phyloP scores from a whole-genome alignment of 2,797 vertebrate genomes.

The Fundulus diaphanus region DNA sequence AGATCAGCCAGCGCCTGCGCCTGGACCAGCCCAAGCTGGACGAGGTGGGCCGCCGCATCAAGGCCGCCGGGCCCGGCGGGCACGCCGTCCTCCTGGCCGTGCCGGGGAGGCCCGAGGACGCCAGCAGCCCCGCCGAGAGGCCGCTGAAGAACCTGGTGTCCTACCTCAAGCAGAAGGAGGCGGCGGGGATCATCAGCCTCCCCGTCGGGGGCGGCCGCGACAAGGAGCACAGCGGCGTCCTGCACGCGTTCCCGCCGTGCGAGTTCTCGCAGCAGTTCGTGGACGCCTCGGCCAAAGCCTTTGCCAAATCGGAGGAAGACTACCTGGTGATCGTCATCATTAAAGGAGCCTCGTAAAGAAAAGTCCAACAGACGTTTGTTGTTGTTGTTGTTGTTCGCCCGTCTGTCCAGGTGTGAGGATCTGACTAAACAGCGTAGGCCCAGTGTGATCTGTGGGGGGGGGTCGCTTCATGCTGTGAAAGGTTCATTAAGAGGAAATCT shows the following conservation, averaged over 20 bases:
- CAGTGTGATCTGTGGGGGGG: slow-evolving; percentile 23
- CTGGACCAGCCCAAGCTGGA: slow-evolving; percentile 97
- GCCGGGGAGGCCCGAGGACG: slow-evolving; percentile 86
- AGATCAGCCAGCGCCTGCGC: slow-evolving; percentile 97
- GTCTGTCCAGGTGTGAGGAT: slow-evolving; percentile 47
- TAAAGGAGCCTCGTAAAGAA: slow-evolving; percentile 90
- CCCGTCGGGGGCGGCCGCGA: slow-evolving; percentile 93
- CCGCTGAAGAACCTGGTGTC: slow-evolving; percentile 98
- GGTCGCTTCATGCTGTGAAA: slow-evolving; percentile 4
- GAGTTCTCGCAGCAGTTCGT: slow-evolving; percentile 98
- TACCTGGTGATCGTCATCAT: slow-evolving; percentile 99
- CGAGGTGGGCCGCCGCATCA: slow-evolving; percentile 96
- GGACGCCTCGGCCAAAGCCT: slow-evolving; percentile 95
- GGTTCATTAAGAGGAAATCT: slow-evolving; percentile 26
- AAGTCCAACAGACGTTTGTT: slow-evolving; percentile 19
- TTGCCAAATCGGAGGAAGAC: slow-evolving; percentile 98
- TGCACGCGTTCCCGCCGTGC: slow-evolving; percentile 97
- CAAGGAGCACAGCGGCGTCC: slow-evolving; percentile 96
- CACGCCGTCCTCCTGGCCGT: slow-evolving; percentile 92
- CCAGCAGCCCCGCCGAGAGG: slow-evolving; percentile 87
- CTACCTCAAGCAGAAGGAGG: slow-evolving; percentile 99
- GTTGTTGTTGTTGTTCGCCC: slow-evolving; percentile 27
- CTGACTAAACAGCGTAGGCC: slow-evolving; percentile 20
- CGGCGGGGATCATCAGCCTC: slow-evolving; percentile 97
- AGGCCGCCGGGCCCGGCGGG: slow-evolving; percentile 90